phyloP scores from a whole-genome alignment of 1,140 invertebrate species.

The Trichogramma pretiosum region DNA sequence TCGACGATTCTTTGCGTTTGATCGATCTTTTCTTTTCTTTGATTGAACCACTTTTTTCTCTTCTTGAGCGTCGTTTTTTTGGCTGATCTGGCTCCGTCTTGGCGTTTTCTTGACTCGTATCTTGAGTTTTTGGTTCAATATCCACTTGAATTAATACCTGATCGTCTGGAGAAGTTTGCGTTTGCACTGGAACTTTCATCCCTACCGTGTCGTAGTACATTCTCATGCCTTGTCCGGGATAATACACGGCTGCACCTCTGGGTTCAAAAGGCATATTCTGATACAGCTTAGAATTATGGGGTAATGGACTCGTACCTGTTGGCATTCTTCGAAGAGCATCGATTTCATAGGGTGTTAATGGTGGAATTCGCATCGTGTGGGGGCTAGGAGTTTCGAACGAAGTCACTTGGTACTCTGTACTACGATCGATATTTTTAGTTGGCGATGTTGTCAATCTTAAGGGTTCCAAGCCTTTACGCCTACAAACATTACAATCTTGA shows the following conservation, averaged over 20 bases:
- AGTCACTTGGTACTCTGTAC: slow-evolving; percentile 33
- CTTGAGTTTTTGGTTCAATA: not conserved
- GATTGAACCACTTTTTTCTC: slow-evolving; percentile 10
- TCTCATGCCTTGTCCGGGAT: slow-evolving; percentile 20
- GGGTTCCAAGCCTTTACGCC: slow-evolving; percentile 9
- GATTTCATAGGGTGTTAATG: slow-evolving; percentile 26
- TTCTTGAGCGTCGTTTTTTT: slow-evolving; percentile 10
- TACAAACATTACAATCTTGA: slow-evolving; percentile 11
- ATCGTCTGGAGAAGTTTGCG: slow-evolving; percentile 30
- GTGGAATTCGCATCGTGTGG: slow-evolving; percentile 27
- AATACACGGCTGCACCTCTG: slow-evolving; percentile 9
- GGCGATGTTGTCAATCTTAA: slow-evolving; percentile 12
- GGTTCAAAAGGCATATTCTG: slow-evolving; percentile 29
- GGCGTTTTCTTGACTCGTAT: not conserved
- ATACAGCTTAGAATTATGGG: slow-evolving; percentile 20
- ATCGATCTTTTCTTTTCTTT: slow-evolving; percentile 3
- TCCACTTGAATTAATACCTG: slow-evolving; percentile 7
- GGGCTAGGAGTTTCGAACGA: slow-evolving; percentile 41
- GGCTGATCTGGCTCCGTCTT: slow-evolving; percentile 4
- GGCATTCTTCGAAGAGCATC: slow-evolving; percentile 25
- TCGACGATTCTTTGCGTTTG: slow-evolving; percentile 21
- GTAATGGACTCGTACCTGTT: slow-evolving; percentile 15
- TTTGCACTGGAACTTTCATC: slow-evolving; percentile 32
- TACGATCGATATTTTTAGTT: not conserved
- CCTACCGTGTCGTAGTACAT: slow-evolving; percentile 27